phyloP scores from a whole-genome alignment of 30 jellyfish, hydroid and myxozoan species.

The Pseudorhiza aurosa region DNA sequence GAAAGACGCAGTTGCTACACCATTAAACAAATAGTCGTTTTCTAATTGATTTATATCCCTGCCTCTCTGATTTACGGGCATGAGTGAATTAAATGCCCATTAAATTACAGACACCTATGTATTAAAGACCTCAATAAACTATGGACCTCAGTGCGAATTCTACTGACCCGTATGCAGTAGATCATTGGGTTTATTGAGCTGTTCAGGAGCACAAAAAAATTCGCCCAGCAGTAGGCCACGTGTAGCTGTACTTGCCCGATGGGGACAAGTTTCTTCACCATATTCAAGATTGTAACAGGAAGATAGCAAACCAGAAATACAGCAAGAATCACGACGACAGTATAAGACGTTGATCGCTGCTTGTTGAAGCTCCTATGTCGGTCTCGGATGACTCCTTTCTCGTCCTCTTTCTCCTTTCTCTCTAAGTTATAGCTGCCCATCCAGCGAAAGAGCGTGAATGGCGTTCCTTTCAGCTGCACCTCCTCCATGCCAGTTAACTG shows the following conservation, averaged over 20 bases:
- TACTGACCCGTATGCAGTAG: constrained; percentile 33
- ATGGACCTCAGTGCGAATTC: constrained; percentile 6
- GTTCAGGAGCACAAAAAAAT: constrained; percentile 5
- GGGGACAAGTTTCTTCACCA: background rate
- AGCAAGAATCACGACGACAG: constrained; percentile 10
- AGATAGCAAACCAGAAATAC: constrained; percentile 19
- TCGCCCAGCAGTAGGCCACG: constrained; percentile 4
- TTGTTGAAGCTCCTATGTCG: background rate
- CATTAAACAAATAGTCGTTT: too few species aligned
- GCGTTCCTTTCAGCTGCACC: background rate
- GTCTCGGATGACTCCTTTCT: background rate
- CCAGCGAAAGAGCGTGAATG: background rate
- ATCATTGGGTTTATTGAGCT: constrained; percentile 44
- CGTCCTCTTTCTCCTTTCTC: background rate
- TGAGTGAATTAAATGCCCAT: too few species aligned
- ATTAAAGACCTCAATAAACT: too few species aligned
- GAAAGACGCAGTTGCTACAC: too few species aligned
- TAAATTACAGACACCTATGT: too few species aligned
- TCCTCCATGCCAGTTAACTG: background rate
- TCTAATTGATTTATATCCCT: too few species aligned
- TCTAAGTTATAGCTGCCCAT: background rate
- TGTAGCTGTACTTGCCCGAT: background rate
- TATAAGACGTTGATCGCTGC: constrained; percentile 8
- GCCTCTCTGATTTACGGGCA: too few species aligned
- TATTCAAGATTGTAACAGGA: constrained; percentile 11